Evolutionary conservation across 2,888 invertebrate genomes (phyloP).

Genomic region (Drosophila prostipennis): DNA sequence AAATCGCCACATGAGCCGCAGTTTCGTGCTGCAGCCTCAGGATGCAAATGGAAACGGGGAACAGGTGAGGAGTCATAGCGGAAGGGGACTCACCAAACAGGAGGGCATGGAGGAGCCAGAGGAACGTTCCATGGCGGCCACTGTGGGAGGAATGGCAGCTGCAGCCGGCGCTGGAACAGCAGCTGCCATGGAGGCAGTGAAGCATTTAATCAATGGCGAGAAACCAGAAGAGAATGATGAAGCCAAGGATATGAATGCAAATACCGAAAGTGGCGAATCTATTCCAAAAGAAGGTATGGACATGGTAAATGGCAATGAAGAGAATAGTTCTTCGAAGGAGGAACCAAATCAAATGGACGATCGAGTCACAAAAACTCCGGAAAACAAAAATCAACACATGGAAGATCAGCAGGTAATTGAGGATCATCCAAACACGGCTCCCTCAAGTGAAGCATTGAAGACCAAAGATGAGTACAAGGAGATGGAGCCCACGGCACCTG

Average conservation of each 20-base stretch:
- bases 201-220: constrained; percentile 57
- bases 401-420: neutral
- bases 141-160: constrained; percentile 44
- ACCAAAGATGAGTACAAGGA: constrained; percentile 3
- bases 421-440: neutral
- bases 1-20: constrained; percentile 71
- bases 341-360: neutral
- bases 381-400: neutral
- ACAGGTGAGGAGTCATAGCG: constrained; percentile 48
- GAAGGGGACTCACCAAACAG: constrained; percentile 52
- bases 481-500: constrained; percentile 58
- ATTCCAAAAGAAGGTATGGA: constrained; percentile 14
- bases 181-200: constrained; percentile 62
- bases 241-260: constrained; percentile 1
- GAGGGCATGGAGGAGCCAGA: constrained; percentile 45
- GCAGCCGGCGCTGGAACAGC: constrained; percentile 33
- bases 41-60: constrained; percentile 64
- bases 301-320: constrained; percentile 38
- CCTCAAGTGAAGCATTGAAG: neutral
- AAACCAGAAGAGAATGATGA: constrained; percentile 1
- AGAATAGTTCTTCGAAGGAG: neutral
- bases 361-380: neutral
- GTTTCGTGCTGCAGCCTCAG: constrained; percentile 64
- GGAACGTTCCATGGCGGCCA: constrained; percentile 24
- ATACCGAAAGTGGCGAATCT: neutral